phyloP scores from a whole-genome alignment of 2,113 vertebrate genomes.

The Pterocles burchelli region DNA sequence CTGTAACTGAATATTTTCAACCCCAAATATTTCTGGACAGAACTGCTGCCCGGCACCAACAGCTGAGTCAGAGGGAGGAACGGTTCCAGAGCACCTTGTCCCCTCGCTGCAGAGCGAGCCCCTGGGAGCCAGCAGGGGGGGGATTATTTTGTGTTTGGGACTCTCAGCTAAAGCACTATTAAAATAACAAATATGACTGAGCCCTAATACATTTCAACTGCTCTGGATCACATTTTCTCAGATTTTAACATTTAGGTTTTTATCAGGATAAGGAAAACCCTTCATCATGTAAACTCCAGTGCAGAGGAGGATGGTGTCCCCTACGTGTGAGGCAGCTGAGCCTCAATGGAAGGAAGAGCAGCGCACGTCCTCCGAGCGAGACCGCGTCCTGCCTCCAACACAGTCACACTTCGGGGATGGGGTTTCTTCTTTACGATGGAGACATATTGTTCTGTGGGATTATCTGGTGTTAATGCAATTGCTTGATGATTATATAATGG shows the following conservation, averaged over 20 bases:
- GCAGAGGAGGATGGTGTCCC: background rate
- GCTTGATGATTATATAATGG: background rate
- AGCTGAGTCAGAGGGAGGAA: background rate
- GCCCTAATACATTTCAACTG: background rate
- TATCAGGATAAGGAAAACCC: background rate
- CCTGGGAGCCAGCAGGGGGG: background rate
- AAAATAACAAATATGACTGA: background rate
- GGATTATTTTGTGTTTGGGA: background rate
- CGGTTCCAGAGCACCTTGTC: background rate
- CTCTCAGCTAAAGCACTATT: background rate
- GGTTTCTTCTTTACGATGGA: background rate
- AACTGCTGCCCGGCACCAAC: background rate
- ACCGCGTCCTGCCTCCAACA: background rate
- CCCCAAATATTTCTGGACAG: background rate
- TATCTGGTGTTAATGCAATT: background rate
- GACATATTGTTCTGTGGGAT: background rate
- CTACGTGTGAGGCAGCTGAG: background rate
- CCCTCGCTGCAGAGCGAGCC: background rate
- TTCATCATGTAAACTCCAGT: accelerated
- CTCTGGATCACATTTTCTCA: background rate
- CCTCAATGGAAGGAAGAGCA: background rate
- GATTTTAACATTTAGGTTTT: background rate
- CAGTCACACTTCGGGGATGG: background rate
- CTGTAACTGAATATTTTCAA: background rate
- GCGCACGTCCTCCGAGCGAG: background rate